Base-by-base conservation (phyloP, 2,888 invertebrate species). In the Andrena trimmerana region DNA sequence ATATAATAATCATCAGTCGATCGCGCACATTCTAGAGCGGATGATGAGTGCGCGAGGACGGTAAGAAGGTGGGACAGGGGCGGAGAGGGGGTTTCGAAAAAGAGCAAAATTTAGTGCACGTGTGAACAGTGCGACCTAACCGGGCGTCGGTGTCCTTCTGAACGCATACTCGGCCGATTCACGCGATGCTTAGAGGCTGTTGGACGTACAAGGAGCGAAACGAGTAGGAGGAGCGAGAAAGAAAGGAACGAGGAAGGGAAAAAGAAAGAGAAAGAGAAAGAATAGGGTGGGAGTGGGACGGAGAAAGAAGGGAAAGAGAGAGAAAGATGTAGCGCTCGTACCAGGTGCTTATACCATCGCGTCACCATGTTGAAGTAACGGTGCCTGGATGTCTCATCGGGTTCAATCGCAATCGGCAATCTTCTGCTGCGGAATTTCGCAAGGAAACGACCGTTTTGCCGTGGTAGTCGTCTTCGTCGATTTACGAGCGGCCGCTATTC, bases 361-460 rank as follows among this genome's bases (percentile, higher is more conserved):
- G 90, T 90, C 91, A 92, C 90, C 90, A 88, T 85, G 89, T 86
- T 84, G 88, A 84, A 86, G 84, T 93, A 93, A 93, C 93, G 93
- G 93, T 92, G 87, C 87, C 80, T 82, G 87, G 88, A 91, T 91
- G 91, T 92, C 89, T 91, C 92, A 91, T 90, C 90, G 90, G 89
- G 91, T 90, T 92, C 91, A 92, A 93, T 93, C 92, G 89, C 89
- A 88, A 90, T 91, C 91, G 90, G 82, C 90, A 86, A 91, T 93
- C 92, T 91, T 85, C 86, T 80, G 80, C 83, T 78, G 78, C 84
- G 86, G 90, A 89, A 89, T 90, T 89, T 90, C 84, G 87, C 89
- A 85, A 81, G 87, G 89, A 90, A 89, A 89, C 88, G 85, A 83
- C 74, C 88, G 78, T 83, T 82, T 84, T 79, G 79, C 68, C 73